phyloP scores from a whole-genome alignment of 2,888 invertebrate genomes.

The Penaeus monodon region DNA sequence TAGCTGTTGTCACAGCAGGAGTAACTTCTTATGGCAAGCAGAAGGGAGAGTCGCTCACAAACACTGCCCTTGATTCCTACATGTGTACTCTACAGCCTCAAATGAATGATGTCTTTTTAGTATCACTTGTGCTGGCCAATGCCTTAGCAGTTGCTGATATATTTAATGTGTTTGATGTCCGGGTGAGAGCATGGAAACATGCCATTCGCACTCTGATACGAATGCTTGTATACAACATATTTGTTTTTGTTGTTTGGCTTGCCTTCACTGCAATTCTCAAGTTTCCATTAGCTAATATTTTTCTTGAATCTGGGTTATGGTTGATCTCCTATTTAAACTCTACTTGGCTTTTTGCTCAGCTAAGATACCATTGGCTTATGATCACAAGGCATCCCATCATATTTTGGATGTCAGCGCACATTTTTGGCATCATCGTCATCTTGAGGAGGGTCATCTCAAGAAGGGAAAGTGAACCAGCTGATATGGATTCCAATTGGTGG shows the following conservation, averaged over 20 bases:
- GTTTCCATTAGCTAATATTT: conserved; percentile 69
- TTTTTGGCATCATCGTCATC: conserved; percentile 32
- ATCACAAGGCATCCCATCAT: conserved; percentile 43
- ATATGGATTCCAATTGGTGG: conserved; percentile 69
- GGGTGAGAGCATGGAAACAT: conserved; percentile 69
- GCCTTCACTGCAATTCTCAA: conserved; percentile 71
- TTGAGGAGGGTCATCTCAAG: conserved; percentile 23
- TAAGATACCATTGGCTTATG: conserved; percentile 54
- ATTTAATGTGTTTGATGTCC: conserved; percentile 68
- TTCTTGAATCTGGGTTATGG: conserved; percentile 67
- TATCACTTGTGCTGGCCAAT: conserved; percentile 71
- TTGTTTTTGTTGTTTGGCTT: conserved; percentile 71
- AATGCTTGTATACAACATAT: conserved; percentile 71
- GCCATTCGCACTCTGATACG: conserved; percentile 69
- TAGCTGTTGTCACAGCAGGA: conserved; percentile 70
- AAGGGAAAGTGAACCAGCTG: conserved; percentile 36
- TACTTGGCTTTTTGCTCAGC: conserved; percentile 62
- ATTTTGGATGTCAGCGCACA: conserved; percentile 35
- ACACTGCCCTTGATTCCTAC: conserved; percentile 71
- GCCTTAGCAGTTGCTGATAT: conserved; percentile 70
- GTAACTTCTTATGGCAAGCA: conserved; percentile 70
- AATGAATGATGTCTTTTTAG: conserved; percentile 73
- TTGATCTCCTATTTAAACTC: conserved; percentile 37
- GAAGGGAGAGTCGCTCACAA: conserved; percentile 71
- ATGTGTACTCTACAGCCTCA: conserved; percentile 72